Evolutionary conservation across 2,888 invertebrate species (phyloP), one percentile per base, ranked within the genome.

Genomic region (Drosophila pseudotakahashii): DNA sequence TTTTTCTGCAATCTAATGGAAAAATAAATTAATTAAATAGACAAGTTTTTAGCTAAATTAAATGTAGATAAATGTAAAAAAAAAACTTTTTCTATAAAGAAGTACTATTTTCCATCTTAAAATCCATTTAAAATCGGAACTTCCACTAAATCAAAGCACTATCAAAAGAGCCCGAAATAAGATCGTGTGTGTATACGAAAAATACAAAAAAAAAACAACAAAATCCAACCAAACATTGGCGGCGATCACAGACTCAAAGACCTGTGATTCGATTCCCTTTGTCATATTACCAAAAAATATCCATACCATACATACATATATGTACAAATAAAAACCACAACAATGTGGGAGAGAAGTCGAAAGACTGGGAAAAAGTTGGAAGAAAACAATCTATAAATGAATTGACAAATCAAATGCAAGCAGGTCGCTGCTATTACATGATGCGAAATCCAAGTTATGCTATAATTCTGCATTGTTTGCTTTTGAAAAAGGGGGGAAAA

Each of bases 351-450:
- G 48, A 34, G 41, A 37, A 36, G 54, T 41, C 26, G 26, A 13
- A 58, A 59, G 34, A 57, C 16, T 44, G 53, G 26, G 47, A 53
- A 68, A 53, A 48, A 19, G 55, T 14, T 32, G 34, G 41, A n/a
- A 16, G 42, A 47, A 11, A 55, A 76, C 47, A 55, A 77, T 84
- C 84, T 84, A 74, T 79, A 83, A 83, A 81, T 77, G 84, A 81
- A 83, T 83, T 86, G 84, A 86, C 87, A 82, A 82, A 86, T 83
- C 71, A 86, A 86, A 83, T 71, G 77, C 77, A 81, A 68, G 74
- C 51, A 66, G 60, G 68, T 63, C 47, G 61, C 44, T 47, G 61
- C 42, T 77, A 86, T 86, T 82, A 82, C 81, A 86, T 82, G 87
- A 86, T 77, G 81, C 79, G 79, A 82, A 71, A 83, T 84, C 72